Base-by-base conservation (phyloP, 2,888 invertebrate genomes). In the Hydroisotoma schaefferi region DNA sequence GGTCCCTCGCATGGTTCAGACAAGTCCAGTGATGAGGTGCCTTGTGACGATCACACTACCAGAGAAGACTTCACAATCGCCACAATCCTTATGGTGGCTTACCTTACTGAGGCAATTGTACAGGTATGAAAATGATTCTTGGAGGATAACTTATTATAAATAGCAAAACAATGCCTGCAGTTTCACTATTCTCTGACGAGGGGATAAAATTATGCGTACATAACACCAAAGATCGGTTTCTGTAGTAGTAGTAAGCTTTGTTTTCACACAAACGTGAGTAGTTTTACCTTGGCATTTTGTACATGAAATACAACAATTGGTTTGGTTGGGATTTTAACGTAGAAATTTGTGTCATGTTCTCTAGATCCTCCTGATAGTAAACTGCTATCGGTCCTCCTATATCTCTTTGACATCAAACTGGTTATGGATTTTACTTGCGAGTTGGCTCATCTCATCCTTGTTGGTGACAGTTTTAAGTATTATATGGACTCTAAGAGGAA, bases 401-500 rank as follows among this genome's bases (percentile, higher is more conserved):
- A 33, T 54, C 53, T 33, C 44, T 47, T 49, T 55, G 53, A 59
- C 62, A 53, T 61, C 59, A 51, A 54, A 57, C 63, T 68, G 67
- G 67, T 65, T 59, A 47, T 71, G 60, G 68, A 62, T 70, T 29
- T 56, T 72, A 51, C 55, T 57, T 46, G 46, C 66, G 25, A 69
- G 65, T 61, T 64, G 63, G 47, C 38, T 64, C 28, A 25, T 69
- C 51, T 65, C 68, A 49, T 71, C 70, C 29, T 51, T 72, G 52
- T 62, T 72, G 54, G 71, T 73, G 61, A 73, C 73, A 53, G 57
- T 68, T 53, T 65, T 72, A 51, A 73, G 73, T 57, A 65, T 73
- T 33, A 60, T 73, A 33, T 71, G 73, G 69, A 73, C 73, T 53
- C 71, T 68, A 55, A 67, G 67, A 37, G 65, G 72, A 55, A 63